These are phyloP conservation scores for Echinops telfairi DNA, from an alignment of 2,113 vertebrate genomes.

Conservation along the genomic window DNA sequence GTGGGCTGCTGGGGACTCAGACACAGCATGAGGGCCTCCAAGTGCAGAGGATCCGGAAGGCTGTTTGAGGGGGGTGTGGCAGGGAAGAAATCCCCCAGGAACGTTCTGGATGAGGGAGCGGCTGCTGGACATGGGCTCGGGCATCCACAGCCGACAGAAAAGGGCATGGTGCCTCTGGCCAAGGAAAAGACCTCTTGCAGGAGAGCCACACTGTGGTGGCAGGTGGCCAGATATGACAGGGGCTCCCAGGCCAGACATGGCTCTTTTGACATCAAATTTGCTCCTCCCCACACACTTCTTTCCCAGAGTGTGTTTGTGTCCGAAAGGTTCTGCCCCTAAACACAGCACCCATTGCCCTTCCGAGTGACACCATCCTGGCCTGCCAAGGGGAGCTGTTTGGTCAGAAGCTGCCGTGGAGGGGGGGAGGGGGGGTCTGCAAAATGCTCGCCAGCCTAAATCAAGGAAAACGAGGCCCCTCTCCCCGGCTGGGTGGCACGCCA, in stretches of 20 bases:
- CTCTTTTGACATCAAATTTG: neutral
- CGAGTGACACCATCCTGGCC: neutral
- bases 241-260: neutral
- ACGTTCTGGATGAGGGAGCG: slow-evolving; percentile 10
- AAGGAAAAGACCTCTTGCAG: neutral
- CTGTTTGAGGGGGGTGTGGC: neutral
- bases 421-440: neutral
- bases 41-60: neutral
- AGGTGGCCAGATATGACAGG: neutral
- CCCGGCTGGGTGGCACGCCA: slow-evolving; percentile 21
- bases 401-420: neutral
- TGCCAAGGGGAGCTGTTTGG: neutral
- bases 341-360: neutral
- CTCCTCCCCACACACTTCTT: neutral
- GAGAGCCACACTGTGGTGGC: neutral
- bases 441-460: slow-evolving; percentile 28
- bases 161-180: neutral
- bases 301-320: neutral
- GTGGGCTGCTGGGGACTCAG: neutral
- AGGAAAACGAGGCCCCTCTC: slow-evolving; percentile 12
- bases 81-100: neutral
- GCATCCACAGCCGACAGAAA: neutral
- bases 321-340: neutral
- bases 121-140: neutral
- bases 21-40: neutral